Percentiles rank a stretch among this genome's conserved stretches.
Conservation (phyloP, 2,888 invertebrate genomes). For the Laothoe populi region DNA sequence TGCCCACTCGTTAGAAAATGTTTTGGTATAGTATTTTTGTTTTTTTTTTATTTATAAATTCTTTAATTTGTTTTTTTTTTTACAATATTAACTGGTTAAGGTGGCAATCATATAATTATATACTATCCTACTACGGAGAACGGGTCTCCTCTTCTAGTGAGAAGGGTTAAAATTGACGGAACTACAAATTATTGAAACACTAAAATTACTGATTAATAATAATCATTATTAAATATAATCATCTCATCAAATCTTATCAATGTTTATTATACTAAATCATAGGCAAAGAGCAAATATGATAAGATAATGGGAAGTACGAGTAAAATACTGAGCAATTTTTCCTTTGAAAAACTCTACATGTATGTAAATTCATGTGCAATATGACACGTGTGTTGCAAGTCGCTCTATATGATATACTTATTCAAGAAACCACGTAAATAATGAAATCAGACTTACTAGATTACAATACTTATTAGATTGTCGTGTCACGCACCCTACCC, state of each 20-base stretch:
- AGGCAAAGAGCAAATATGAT: conserved; percentile 29
- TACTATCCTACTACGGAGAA: too few species aligned
- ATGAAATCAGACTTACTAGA: too few species aligned
- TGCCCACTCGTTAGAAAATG: conserved; percentile 86
- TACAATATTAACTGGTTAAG: neutral
- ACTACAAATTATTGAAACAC: neutral
- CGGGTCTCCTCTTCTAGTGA: too few species aligned
- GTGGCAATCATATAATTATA: neutral
- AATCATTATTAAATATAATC: conserved; percentile 35
- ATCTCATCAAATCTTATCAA: conserved; percentile 34
- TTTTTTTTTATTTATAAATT: conserved; percentile 46
- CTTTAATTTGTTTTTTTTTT: conserved; percentile 30
- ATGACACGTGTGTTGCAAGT: neutral
- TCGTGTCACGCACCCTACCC: too few species aligned
- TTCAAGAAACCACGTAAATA: too few species aligned
- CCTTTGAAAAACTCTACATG: conserved; percentile 4
- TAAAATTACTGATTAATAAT: neutral
- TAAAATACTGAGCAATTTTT: neutral
- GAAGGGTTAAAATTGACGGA: neutral
- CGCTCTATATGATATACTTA: too few species aligned
- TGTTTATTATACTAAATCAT: conserved; percentile 32
- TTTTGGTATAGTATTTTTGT: conserved; percentile 79
- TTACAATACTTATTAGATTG: too few species aligned
- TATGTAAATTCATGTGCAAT: neutral
- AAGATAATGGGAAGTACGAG: conserved; percentile 30